Evolutionary conservation across 2,797 vertebrate species (phyloP), one percentile per base, ranked within the genome.

Genomic region (Muraenolepis orangiensis): DNA sequence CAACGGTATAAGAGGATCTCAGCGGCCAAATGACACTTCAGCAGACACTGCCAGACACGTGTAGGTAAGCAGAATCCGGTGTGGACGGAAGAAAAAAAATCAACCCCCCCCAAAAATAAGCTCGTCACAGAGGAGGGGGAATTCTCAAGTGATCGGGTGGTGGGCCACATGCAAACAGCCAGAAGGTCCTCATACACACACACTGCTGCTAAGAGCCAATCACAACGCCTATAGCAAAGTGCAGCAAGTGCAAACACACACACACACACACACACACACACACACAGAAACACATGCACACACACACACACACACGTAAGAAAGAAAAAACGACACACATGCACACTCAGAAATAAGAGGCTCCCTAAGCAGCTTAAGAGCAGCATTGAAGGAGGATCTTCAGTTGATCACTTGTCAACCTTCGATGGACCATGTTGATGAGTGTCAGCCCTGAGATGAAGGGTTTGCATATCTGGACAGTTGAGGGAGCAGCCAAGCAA

Each of bases 1-100:
- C 57, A 78, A 75, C 77, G 80, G 80, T 85, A n/a, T n/a, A 82
- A 87, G 77, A 86, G 82, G 81, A 83, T 84, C 70, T 76, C 67
- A 42, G 71, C 64, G 76, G 70, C 85, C 82, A 84, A 87, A 88
- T 85, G 83, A 84, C 83, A 87, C 82, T 84, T 77, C 78, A 83
- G 84, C 76, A 85, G 70, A n/a, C 51, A 11, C 6, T 1, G 51
- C 20, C 20, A 57, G 51, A 57, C 72, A 76, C 69, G 76, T 81
- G 76, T 79, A 71, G 77, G 81, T 73, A 72, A 76, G 82, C 70
- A 32, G 51, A 18, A 66, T 20, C 34, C 14, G 10, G 18, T n/a
- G 51, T n/a, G 8, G 51, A 23, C 8, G 10, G 6, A 57, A 20
- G 23, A 5, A 46, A 18, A 46, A 46, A 46, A 20, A n/a, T n/a